Evolutionary conservation across 2,888 invertebrate genomes (phyloP).

Genomic region (Eristalinus sepulchralis): DNA sequence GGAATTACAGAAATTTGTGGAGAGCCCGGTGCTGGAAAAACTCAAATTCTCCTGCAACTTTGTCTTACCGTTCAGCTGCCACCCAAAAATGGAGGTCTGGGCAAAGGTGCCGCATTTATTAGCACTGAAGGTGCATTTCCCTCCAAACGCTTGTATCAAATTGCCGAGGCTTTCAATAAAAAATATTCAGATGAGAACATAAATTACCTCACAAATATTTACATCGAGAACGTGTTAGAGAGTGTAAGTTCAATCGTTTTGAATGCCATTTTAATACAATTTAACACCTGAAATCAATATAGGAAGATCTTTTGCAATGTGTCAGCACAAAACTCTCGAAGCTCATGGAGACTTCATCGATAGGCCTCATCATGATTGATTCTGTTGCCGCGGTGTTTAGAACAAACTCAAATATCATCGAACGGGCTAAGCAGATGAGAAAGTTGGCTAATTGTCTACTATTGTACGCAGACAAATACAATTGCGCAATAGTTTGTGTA

Average conservation of each 20-base stretch:
- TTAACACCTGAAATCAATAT: neutral
- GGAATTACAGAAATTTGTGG: constrained; percentile 90
- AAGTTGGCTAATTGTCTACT: constrained; percentile 83
- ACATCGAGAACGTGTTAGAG: constrained; percentile 85
- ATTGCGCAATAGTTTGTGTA: constrained; percentile 85
- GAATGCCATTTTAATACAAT: neutral
- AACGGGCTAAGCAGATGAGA: constrained; percentile 83
- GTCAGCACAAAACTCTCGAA: constrained; percentile 82
- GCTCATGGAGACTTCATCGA: constrained; percentile 81
- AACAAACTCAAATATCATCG: constrained; percentile 81
- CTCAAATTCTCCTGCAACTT: constrained; percentile 88
- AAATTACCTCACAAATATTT: constrained; percentile 84
- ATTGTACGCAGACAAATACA: constrained; percentile 82
- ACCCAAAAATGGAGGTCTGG: constrained; percentile 82
- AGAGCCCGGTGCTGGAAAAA: constrained; percentile 88
- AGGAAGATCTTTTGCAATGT: constrained; percentile 83
- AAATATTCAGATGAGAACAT: constrained; percentile 76
- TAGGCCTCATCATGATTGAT: constrained; percentile 87
- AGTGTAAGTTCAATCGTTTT: constrained; percentile 73
- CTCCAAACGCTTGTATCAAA: constrained; percentile 85
- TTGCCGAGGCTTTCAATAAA: constrained; percentile 79
- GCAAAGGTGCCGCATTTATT: constrained; percentile 85
- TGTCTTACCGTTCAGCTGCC: constrained; percentile 85
- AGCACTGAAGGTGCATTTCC: constrained; percentile 89
- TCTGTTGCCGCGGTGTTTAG: constrained; percentile 88